Evolutionary conservation across 2,797 vertebrate species (phyloP).

Genomic region (Orientallactaga sibirica): DNA sequence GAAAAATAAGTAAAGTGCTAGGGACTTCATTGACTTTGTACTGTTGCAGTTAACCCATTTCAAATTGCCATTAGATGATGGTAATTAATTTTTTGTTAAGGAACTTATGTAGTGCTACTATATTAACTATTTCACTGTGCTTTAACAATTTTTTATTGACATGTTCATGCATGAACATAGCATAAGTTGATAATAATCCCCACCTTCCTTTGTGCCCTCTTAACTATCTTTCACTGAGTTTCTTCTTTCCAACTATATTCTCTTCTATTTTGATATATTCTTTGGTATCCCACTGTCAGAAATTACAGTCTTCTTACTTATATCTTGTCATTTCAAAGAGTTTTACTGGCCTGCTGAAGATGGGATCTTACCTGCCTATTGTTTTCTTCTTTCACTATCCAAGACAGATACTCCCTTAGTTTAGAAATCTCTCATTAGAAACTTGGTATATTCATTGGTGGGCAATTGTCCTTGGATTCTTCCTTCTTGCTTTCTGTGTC

Average conservation of each 20-base stretch:
- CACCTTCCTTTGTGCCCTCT: too few relatives aligned
- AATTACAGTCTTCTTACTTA: background rate
- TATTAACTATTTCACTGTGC: too few relatives aligned
- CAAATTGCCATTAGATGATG: too few relatives aligned
- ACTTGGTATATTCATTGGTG: background rate
- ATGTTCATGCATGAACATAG: too few relatives aligned
- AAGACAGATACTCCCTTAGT: background rate
- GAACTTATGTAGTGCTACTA: too few relatives aligned
- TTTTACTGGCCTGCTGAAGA: background rate
- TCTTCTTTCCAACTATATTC: too few relatives aligned
- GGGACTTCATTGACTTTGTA: conserved; percentile 51
- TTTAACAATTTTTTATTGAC: too few relatives aligned
- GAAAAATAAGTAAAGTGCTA: background rate
- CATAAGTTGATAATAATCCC: too few relatives aligned
- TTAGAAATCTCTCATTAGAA: background rate
- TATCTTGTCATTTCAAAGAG: background rate
- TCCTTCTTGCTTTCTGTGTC: background rate
- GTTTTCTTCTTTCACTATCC: background rate
- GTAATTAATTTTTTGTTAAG: too few relatives aligned
- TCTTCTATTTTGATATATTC: background rate
- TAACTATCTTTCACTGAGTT: too few relatives aligned
- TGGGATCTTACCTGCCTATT: background rate
- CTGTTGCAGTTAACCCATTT: conserved; percentile 10
- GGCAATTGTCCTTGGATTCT: background rate
- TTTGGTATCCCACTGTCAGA: background rate